These are phyloP conservation scores for Agapostemon virescens DNA, from an alignment of 2,888 invertebrate genomes.

Conservation along the genomic window DNA sequence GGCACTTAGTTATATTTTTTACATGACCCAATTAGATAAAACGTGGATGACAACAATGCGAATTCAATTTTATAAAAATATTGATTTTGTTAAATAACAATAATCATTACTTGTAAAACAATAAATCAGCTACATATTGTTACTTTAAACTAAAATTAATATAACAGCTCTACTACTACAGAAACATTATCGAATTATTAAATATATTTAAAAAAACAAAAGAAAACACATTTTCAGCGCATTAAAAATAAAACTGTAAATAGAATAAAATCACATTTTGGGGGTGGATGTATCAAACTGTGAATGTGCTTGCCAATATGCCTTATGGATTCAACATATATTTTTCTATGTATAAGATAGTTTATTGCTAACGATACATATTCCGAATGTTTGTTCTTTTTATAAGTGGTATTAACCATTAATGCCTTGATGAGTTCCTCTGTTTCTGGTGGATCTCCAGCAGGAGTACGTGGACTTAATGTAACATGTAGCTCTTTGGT, in stretches of 20 bases:
- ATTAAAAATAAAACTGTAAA: conserved; percentile 32
- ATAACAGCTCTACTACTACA: conserved; percentile 7
- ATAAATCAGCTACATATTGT: conserved; percentile 14
- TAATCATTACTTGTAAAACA: conserved; percentile 17
- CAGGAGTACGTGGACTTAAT: conserved; percentile 89
- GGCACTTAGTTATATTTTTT: conserved; percentile 15
- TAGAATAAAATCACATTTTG: conserved; percentile 46
- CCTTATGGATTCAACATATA: conserved; percentile 68
- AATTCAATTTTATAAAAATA: not conserved
- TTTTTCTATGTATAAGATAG: conserved; percentile 67
- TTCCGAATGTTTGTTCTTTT: conserved; percentile 58
- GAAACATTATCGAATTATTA: conserved; percentile 16
- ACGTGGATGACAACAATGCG: not conserved
- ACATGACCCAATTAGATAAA: not conserved
- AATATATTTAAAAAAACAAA: conserved; percentile 28
- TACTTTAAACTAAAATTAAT: conserved; percentile 28
- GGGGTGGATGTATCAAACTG: conserved; percentile 62
- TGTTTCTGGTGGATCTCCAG: conserved; percentile 94
- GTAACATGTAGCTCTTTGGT: conserved; percentile 89
- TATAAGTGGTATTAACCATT: conserved; percentile 79
- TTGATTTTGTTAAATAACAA: conserved; percentile 20
- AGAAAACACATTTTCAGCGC: conserved; percentile 18
- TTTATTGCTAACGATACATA: conserved; percentile 74
- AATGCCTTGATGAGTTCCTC: conserved; percentile 93
- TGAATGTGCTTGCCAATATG: conserved; percentile 58